A percentile compares a stretch with the other conserved stretches of the same genome.
phyloP scores from a whole-genome alignment of 2,113 vertebrate genomes.

The Tetraodon nigroviridis region DNA sequence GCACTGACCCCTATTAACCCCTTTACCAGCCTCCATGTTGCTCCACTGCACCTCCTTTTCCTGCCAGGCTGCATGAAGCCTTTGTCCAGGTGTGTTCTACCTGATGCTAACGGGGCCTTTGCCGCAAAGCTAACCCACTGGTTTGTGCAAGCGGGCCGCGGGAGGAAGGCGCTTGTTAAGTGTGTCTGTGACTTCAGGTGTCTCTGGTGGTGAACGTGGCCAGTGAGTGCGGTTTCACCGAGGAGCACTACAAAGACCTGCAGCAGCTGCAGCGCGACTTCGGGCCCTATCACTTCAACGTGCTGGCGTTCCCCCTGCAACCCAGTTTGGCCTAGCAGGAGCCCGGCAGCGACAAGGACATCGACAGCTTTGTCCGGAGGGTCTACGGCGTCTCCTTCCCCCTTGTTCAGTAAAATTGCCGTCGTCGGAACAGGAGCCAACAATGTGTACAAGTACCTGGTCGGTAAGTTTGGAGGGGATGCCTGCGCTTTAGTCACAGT shows the following conservation, averaged over 20 bases:
- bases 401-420: constrained; percentile 92
- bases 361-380: constrained; percentile 86
- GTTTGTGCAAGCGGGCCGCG: too few species aligned
- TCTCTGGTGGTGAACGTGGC: constrained; percentile 94
- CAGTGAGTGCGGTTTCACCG: constrained; percentile 92
- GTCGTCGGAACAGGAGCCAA: constrained; percentile 84
- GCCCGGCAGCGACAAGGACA: constrained; percentile 89
- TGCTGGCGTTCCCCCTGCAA: constrained; percentile 97
- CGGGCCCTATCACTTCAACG: constrained; percentile 90
- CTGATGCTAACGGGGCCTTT: too few species aligned
- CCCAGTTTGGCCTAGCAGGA: constrained; percentile 96
- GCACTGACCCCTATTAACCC: too few species aligned
- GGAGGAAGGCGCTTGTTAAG: background rate
- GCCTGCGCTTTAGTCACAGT: too few species aligned
- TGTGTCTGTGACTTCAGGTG: constrained; percentile 70
- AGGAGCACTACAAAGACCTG: constrained; percentile 86
- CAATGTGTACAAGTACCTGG: constrained; percentile 88
- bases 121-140: too few species aligned
- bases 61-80: too few species aligned
- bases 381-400: constrained; percentile 89
- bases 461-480: constrained; percentile 30
- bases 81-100: too few species aligned
- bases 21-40: too few species aligned
- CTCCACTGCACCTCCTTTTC: too few species aligned
- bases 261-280: constrained; percentile 91